Conservation (phyloP, 2,113 vertebrate species). For the Plectropomus leopardus region DNA sequence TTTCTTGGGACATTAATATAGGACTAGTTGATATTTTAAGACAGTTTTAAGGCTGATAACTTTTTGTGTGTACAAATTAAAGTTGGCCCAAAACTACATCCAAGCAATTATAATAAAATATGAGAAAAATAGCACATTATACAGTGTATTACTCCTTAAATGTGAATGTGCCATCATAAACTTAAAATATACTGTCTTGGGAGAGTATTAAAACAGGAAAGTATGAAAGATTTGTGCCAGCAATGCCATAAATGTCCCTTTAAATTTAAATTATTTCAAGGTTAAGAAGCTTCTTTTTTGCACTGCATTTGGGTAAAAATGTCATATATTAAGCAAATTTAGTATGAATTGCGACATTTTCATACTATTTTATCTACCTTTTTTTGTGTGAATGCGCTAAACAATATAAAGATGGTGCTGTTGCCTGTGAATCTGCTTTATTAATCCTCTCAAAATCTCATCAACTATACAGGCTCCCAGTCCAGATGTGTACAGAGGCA, state of each 20-base stretch:
- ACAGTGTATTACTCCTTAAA: no score
- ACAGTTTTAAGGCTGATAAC: no score
- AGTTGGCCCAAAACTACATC: no score
- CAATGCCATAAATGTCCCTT: background rate
- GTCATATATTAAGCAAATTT: background rate
- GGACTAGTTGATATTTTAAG: no score
- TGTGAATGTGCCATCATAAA: background rate
- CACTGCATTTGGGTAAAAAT: no score
- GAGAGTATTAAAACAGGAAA: background rate
- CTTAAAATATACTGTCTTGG: no score
- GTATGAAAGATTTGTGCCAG: background rate
- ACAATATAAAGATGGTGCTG: background rate
- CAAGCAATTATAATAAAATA: no score
- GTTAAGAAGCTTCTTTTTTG: no score
- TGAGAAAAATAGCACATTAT: no score
- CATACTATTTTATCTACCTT: background rate
- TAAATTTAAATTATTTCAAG: no score
- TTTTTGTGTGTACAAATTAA: no score
- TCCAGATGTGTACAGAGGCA: conserved; percentile 96
- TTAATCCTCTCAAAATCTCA: background rate
- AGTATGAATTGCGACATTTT: background rate
- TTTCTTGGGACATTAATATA: no score
- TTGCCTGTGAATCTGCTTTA: background rate
- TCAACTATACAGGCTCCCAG: conserved; percentile 87
- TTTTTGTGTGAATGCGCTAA: background rate